Base-by-base conservation (phyloP, 2,113 vertebrate genomes). In the Corvus moneduloides region DNA sequence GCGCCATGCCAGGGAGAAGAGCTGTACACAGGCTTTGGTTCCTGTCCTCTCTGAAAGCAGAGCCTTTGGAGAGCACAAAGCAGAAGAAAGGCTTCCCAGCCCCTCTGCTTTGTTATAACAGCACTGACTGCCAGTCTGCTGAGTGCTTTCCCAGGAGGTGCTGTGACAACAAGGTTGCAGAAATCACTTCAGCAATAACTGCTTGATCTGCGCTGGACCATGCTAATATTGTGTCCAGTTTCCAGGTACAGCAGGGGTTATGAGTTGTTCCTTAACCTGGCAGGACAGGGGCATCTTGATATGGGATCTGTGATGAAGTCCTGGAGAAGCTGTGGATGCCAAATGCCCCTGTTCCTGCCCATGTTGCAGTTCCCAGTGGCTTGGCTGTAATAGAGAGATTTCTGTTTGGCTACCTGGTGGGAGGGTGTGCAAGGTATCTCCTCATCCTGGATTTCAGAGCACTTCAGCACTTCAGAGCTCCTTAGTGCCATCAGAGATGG, bases 351-450 rank as follows among this genome's bases (percentile, higher is more conserved):
- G 0, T 3, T 61, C 37, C 64, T 62, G 72, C 54, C 73, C 35
- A 4, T 5, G 28, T 8, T 80, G 37, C 46, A 17, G 28, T 49
- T 16, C 32, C 20, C 0, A 0, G 9, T 49, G 46, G 13, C 5
- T 2, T 5, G 32, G 56, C 69, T 71, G 43, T 43, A 55, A 61
- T 10, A 39, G 30, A 30, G 44, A 64, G 28, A 26, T 44, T 17
- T n/a, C 27, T 32, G 30, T 79, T 94, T n/a, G 41, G 11, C 21
- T 54, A 2, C 44, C 30, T 43, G 26, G n/a, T 35, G 49, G 67
- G 39, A 76, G 13, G 23, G 33, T 28, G 14, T 5, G 9, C 10
- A 26, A 73, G 15, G 12, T 55, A 11, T 13, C 35, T 23, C 64
- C 51, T 95, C 26, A 48, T 22, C 12, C 18, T 44, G 32, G 28